Evolutionary conservation across 2,888 invertebrate genomes (phyloP), one percentile per base, ranked within the genome.

Genomic region (Epinotia nisella): DNA sequence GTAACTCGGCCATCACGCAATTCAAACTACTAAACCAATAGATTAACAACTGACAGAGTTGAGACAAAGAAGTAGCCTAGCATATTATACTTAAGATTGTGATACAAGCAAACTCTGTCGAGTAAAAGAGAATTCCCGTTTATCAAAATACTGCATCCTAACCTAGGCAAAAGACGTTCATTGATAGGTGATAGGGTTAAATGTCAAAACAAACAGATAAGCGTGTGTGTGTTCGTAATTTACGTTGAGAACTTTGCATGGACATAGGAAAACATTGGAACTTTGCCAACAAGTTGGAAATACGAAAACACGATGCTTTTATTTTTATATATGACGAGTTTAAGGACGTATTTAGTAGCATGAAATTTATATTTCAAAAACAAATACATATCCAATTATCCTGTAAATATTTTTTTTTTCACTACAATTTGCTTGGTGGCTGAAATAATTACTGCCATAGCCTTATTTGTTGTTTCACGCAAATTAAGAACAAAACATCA

Each of bases 401-500:
- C 1, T 49, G 4, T 49, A 5, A 49, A 49, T 1, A 7, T n/a
- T 7, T 49, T 7, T 49, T 45, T 15, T 45, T 15, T 15, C 1
- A 15, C 15, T 5, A 45, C 13, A 5, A 49, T 49, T 49, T 49
- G 0, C 3, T n/a, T 13, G 1, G 49, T 49, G 69, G 69, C 64
- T 69, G 73, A 58, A 64, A 41, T 2, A 11, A 39, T 17, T 35
- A 35, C 39, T 53, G 5, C 15, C 53, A 51, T 17, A 68, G 64
- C 64, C 73, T 41, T 73, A 29, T 66, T 74, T 74, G 62, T 64
- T 66, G 70, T 35, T 69, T 74, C 77, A 70, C 70, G 76, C 71
- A 68, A 58, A 71, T 77, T 76, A 80, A 84, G 86, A 87, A 83
- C 80, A 79, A 79, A 76, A 76, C 70, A 71, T 76, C 82, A 83